Evolutionary conservation across 1,140 invertebrate genomes (phyloP).

Genomic region (Lucilia cuprina): DNA sequence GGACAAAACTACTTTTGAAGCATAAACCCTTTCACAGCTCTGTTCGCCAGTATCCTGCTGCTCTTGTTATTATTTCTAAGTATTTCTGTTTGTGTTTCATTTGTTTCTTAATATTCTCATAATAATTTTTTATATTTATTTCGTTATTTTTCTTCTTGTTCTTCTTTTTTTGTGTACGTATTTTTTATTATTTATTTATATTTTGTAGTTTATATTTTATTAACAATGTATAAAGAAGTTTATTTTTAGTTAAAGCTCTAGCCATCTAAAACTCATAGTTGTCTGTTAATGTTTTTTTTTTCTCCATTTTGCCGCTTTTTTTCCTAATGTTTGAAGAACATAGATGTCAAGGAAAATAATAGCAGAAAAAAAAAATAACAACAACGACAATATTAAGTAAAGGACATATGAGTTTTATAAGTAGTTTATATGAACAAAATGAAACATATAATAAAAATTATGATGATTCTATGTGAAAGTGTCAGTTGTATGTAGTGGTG

Average conservation of each 20-base stretch:
- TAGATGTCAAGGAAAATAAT: background rate
- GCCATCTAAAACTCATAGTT: background rate
- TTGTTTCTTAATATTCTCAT: background rate
- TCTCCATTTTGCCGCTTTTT: background rate
- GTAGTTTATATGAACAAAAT: background rate
- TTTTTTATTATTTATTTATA: background rate
- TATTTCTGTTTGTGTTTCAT: background rate
- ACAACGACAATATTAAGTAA: background rate
- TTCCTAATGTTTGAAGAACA: background rate
- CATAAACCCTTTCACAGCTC: background rate
- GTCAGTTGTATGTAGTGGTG: too few relatives aligned
- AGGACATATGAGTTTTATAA: background rate
- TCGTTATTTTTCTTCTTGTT: background rate
- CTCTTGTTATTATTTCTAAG: background rate
- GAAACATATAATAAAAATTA: too few relatives aligned
- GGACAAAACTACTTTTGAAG: too few relatives aligned
- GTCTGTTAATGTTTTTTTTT: too few relatives aligned
- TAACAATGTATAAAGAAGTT: background rate
- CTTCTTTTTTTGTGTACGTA: background rate
- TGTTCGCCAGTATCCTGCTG: background rate
- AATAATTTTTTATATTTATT: conserved; percentile 1
- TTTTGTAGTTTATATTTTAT: background rate
- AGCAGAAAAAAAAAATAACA: background rate
- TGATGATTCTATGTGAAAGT: too few relatives aligned
- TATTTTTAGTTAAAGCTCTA: background rate